Conservation (phyloP, 2,797 vertebrate species). For the Gallinago stenura region DNA sequence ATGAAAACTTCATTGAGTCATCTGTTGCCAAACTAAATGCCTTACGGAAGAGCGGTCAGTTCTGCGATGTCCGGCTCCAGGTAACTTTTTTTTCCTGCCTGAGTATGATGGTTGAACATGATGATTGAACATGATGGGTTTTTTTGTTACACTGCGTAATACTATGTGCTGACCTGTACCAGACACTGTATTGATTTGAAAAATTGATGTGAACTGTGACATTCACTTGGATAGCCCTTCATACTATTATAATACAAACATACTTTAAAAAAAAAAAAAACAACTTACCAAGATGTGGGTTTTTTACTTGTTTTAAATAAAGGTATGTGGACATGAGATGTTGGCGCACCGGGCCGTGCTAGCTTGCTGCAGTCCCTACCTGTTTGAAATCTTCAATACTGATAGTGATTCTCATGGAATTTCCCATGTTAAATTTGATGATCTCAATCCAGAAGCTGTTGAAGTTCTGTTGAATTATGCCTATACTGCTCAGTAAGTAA, state of each 20-base stretch:
- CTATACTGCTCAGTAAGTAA: conserved; percentile 96
- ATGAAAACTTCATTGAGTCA: conserved; percentile 97
- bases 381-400: conserved; percentile 99
- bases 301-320: conserved; percentile 11
- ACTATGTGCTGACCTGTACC: neutral
- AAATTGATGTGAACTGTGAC: neutral
- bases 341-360: conserved; percentile 96
- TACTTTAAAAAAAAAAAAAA: neutral
- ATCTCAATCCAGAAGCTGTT: conserved; percentile 95
- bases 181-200: neutral
- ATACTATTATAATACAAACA: neutral
- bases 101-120: rapidly evolving
- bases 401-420: conserved; percentile 92
- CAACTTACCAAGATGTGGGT: neutral
- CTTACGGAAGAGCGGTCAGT: conserved; percentile 97
- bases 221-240: neutral
- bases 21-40: conserved; percentile 99
- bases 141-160: rapidly evolving
- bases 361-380: conserved; percentile 97
- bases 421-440: conserved; percentile 96
- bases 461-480: conserved; percentile 97
- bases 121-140: no score
- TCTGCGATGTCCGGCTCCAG: conserved; percentile 98
- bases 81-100: conserved; percentile 74
- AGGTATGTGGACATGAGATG: conserved; percentile 98